Evolutionary conservation across 2,113 vertebrate species (phyloP).

Genomic region (Bufo bufo): DNA sequence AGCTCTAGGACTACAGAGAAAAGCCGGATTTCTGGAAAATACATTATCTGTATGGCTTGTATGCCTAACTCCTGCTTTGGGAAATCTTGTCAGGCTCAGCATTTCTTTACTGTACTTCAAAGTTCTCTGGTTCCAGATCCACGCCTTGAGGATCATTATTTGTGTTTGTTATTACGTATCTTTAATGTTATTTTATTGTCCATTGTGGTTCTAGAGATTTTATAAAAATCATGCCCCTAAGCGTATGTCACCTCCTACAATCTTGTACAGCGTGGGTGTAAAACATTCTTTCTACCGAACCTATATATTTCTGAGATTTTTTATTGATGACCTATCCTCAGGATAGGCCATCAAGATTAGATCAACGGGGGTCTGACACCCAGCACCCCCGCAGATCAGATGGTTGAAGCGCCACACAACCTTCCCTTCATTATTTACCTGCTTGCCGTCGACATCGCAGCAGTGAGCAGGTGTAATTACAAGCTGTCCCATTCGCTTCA

Average conservation of each 20-base stretch:
- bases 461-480: too few species aligned
- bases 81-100: not conserved
- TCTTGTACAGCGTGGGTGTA: not conserved
- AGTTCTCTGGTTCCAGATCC: not conserved
- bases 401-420: too few species aligned
- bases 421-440: too few species aligned
- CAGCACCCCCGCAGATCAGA: too few species aligned
- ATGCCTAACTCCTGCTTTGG: constrained; percentile 27
- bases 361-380: too few species aligned
- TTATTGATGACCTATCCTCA: too few species aligned
- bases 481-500: too few species aligned
- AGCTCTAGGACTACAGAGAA: not conserved
- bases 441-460: too few species aligned
- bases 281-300: not conserved
- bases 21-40: not conserved
- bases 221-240: not conserved
- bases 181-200: not conserved
- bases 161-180: not conserved
- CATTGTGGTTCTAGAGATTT: not conserved
- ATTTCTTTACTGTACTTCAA: constrained; percentile 31
- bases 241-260: not conserved
- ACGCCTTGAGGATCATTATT: not conserved
- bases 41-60: constrained; percentile 38
- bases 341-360: too few species aligned
- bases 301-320: too few species aligned